Percentiles rank a stretch among this genome's conserved stretches.
Conservation (phyloP, 1,140 invertebrate species). For the Drosophila kurseongensis region DNA sequence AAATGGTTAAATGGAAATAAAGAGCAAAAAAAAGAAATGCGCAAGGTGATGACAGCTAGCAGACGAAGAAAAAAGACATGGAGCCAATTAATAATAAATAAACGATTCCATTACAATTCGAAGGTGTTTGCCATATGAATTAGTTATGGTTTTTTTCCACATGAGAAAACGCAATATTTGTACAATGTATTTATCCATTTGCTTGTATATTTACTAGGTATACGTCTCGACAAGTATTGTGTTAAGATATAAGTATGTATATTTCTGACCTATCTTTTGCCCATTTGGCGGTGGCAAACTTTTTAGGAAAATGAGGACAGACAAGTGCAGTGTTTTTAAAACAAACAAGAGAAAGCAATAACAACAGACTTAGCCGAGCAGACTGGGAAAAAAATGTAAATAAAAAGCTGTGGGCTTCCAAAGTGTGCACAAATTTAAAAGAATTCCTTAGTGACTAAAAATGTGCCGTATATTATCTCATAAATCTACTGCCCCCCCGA, state of each 20-base stretch:
- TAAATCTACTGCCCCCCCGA: no score
- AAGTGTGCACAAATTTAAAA: not conserved
- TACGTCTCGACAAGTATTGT: slow-evolving; percentile 33
- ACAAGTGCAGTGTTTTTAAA: slow-evolving; percentile 23
- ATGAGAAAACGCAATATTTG: slow-evolving; percentile 28
- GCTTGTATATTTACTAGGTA: slow-evolving; percentile 10
- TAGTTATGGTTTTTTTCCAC: slow-evolving; percentile 26
- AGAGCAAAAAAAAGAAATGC: slow-evolving; percentile 5
- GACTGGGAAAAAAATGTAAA: slow-evolving; percentile 13
- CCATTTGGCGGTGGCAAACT: slow-evolving; percentile 9
- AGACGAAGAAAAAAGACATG: slow-evolving; percentile 24
- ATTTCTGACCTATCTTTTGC: slow-evolving; percentile 29
- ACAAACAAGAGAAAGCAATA: slow-evolving; percentile 2
- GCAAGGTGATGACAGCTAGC: slow-evolving; percentile 34
- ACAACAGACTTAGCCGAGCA: slow-evolving; percentile 6
- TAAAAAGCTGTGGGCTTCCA: not conserved
- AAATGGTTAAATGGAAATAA: slow-evolving; percentile 14
- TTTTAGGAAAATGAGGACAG: slow-evolving; percentile 31
- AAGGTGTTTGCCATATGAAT: slow-evolving; percentile 40
- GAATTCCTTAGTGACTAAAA: not conserved
- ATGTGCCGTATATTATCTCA: not conserved
- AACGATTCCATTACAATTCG: slow-evolving; percentile 32
- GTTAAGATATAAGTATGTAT: slow-evolving; percentile 3
- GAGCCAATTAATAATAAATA: slow-evolving; percentile 42
- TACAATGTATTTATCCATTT: slow-evolving; percentile 21